Evolutionary conservation across 2,113 vertebrate species (phyloP).

Genomic region (Neogale vison): DNA sequence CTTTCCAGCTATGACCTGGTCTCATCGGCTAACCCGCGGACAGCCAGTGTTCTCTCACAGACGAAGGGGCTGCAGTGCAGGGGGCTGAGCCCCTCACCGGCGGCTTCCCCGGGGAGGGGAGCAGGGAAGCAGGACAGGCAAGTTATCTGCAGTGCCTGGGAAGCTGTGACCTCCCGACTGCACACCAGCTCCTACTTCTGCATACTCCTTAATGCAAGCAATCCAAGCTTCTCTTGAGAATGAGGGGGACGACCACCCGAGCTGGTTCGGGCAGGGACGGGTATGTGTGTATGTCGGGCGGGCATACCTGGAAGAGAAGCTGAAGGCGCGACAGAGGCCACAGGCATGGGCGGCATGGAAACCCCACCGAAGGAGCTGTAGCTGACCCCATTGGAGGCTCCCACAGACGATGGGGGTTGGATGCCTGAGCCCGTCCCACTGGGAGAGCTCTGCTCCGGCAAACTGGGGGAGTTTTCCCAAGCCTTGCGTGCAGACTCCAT

Average conservation of each 20-base stretch:
- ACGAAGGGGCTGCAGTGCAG: background rate
- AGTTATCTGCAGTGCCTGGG: accelerated
- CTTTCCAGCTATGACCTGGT: accelerated
- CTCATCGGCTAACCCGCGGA: accelerated
- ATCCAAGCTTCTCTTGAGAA: accelerated
- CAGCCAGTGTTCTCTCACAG: accelerated
- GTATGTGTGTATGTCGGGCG: no score
- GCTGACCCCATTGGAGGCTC: slow-evolving; percentile 94
- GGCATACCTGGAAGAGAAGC: slow-evolving; percentile 96
- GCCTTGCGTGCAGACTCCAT: slow-evolving; percentile 99
- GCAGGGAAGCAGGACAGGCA: background rate
- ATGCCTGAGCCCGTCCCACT: slow-evolving; percentile 87
- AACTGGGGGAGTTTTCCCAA: slow-evolving; percentile 98
- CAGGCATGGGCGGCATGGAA: slow-evolving; percentile 98
- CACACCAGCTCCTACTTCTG: no score
- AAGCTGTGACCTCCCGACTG: background rate
- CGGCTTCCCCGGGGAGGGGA: background rate
- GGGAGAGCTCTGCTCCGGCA: slow-evolving; percentile 97
- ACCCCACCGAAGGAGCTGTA: slow-evolving; percentile 98
- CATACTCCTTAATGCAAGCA: accelerated
- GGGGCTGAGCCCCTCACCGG: background rate
- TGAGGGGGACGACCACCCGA: no score
- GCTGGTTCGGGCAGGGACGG: background rate
- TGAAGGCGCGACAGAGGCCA: slow-evolving; percentile 97
- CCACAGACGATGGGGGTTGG: slow-evolving; percentile 94